phyloP scores from a whole-genome alignment of 1,140 invertebrate genomes.

The Drosophila punjabiensis region DNA sequence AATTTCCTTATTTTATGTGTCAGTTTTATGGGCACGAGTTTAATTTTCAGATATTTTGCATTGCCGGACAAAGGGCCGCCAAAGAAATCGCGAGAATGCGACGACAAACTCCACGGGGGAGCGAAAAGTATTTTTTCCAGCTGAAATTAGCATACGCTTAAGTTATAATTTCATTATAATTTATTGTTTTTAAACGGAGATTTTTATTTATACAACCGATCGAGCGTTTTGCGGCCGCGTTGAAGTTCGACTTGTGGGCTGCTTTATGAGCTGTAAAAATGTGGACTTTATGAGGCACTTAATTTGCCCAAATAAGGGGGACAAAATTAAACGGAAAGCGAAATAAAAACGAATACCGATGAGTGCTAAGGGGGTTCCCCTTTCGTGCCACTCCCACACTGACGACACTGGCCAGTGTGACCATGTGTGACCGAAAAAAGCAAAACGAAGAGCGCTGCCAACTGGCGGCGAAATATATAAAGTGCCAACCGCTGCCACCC shows the following conservation, averaged over 20 bases:
- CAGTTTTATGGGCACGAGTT: slow-evolving; percentile 60
- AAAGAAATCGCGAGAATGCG: slow-evolving; percentile 49
- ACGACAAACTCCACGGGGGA: slow-evolving; percentile 70
- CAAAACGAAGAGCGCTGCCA: slow-evolving; percentile 50
- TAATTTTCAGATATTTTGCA: slow-evolving; percentile 67
- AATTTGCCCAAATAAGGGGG: slow-evolving; percentile 60
- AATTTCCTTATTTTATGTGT: slow-evolving; percentile 45
- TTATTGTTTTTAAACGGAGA: slow-evolving; percentile 76
- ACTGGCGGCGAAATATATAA: slow-evolving; percentile 76
- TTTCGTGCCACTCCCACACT: slow-evolving; percentile 6
- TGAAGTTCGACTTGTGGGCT: slow-evolving; percentile 66
- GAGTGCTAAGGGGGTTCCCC: slow-evolving; percentile 35
- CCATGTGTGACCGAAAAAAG: slow-evolving; percentile 43
- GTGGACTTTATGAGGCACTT: slow-evolving; percentile 73
- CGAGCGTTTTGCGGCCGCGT: slow-evolving; percentile 64
- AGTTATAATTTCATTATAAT: slow-evolving; percentile 84
- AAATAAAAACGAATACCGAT: slow-evolving; percentile 7
- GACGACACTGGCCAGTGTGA: slow-evolving; percentile 49
- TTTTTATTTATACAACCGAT: slow-evolving; percentile 63
- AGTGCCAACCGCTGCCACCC: slow-evolving; percentile 85
- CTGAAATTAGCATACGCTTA: slow-evolving; percentile 76
- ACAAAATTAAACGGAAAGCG: slow-evolving; percentile 39
- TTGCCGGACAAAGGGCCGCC: slow-evolving; percentile 46
- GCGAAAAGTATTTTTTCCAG: slow-evolving; percentile 25
- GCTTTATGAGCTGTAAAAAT: slow-evolving; percentile 83